These are phyloP conservation scores for Macaria liturata DNA, from an alignment of 2,888 invertebrate species.

Conservation along the genomic window DNA sequence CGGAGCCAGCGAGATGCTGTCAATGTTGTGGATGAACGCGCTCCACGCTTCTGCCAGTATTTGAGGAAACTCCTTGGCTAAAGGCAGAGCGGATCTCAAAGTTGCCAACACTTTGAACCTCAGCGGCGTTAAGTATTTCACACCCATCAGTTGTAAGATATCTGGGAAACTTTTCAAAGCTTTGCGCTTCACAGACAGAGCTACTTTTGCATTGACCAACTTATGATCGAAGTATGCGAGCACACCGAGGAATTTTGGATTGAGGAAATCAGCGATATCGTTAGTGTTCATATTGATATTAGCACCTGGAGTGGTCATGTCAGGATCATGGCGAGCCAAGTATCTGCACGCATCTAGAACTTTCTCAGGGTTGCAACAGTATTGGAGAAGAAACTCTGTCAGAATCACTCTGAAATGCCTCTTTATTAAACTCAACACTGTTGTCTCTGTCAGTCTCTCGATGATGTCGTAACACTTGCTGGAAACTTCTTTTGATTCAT, in stretches of 20 bases:
- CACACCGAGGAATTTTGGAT: slow-evolving; percentile 89
- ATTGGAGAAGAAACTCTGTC: slow-evolving; percentile 86
- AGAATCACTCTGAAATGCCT: slow-evolving; percentile 86
- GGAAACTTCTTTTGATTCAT: slow-evolving; percentile 82
- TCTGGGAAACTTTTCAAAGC: slow-evolving; percentile 89
- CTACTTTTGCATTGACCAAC: slow-evolving; percentile 85
- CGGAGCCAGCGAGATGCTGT: slow-evolving; percentile 88
- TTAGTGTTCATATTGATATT: slow-evolving; percentile 64
- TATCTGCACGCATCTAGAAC: slow-evolving; percentile 84
- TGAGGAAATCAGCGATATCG: slow-evolving; percentile 86
- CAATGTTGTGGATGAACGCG: slow-evolving; percentile 90
- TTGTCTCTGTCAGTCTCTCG: slow-evolving; percentile 82
- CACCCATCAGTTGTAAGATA: slow-evolving; percentile 92
- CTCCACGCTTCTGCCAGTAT: slow-evolving; percentile 91
- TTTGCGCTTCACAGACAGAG: slow-evolving; percentile 86
- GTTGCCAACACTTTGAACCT: slow-evolving; percentile 94
- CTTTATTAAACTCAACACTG: slow-evolving; percentile 83
- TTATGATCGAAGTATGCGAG: slow-evolving; percentile 90
- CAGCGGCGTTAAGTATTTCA: slow-evolving; percentile 89
- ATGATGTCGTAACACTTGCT: slow-evolving; percentile 85
- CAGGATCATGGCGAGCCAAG: slow-evolving; percentile 83
- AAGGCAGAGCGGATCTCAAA: slow-evolving; percentile 88
- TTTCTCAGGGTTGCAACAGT: slow-evolving; percentile 84
- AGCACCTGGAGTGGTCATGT: slow-evolving; percentile 60
- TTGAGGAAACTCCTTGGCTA: slow-evolving; percentile 86